Evolutionary conservation across 2,888 invertebrate genomes (phyloP), one percentile per base, ranked within the genome.

Genomic region (Nymphalis urticae): DNA sequence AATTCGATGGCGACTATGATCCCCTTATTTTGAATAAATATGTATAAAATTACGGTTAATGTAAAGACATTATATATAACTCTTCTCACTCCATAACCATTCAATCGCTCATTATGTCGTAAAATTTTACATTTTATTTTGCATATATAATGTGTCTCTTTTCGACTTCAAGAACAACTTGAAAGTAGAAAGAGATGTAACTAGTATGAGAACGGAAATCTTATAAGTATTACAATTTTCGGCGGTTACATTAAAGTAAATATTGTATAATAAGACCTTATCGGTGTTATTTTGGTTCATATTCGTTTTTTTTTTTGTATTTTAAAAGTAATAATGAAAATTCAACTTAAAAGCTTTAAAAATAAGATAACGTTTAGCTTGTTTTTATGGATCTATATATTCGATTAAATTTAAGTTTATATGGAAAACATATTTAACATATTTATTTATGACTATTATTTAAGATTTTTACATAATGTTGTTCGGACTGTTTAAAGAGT

Each of bases 41-140:
- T 19, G 47, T 67, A 62, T 70, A 63, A 64, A 42, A 42, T 54
- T 71, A 71, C 53, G 50, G 42, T 58, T 63, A 64, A 60, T 71
- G 61, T 60, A 56, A 59, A 27, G 47, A 58, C 48, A 66, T 64
- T 64, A 72, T 72, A 54, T 60, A 64, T 48, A 53, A 36, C 64
- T 64, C 53, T 64, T 62, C 61, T 64, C 74, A 73, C 54, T 32
- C 24, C 54, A 54, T 63, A 9, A 63, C 24, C 36, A 48, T 64
- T 58, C 42, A 21, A 50, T 75, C 77, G 74, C 62, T 72, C 70
- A 80, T 81, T 81, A 79, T 75, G 76, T 89, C 90, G 85, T 90
- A 84, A 89, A 90, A 87, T 82, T 88, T 90, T 83, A 88, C 84
- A 85, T 77, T 83, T 82, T 82, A 81, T 79, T 81, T 86, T 86